Percentiles rank a stretch among this genome's conserved stretches.
phyloP scores from a whole-genome alignment of 2,888 invertebrate species.

The Strigamia maritima region DNA sequence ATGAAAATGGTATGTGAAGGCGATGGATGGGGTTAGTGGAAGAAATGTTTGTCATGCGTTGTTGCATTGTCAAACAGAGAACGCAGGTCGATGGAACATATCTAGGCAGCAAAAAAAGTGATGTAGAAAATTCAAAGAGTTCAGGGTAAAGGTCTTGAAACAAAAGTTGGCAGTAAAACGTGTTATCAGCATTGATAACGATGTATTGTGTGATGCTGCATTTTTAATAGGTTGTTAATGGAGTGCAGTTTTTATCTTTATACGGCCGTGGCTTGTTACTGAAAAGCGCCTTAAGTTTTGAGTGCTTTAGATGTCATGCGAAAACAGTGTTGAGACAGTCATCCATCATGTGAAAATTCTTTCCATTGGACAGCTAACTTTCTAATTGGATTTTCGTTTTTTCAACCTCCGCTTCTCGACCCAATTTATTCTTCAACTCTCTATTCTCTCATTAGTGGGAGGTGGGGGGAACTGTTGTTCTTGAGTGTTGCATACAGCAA shows the following conservation, averaged over 20 bases:
- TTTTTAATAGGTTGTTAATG: slow-evolving; percentile 32
- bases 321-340: slow-evolving; percentile 23
- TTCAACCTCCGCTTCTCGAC: slow-evolving; percentile 20
- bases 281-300: slow-evolving; percentile 21
- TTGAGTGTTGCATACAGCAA: not conserved
- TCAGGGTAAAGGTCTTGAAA: slow-evolving; percentile 27
- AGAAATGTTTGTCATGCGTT: slow-evolving; percentile 20
- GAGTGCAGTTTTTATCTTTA: not conserved
- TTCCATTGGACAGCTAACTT: not conserved
- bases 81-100: slow-evolving; percentile 12
- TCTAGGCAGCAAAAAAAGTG: not conserved
- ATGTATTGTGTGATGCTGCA: slow-evolving; percentile 30
- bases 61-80: not conserved
- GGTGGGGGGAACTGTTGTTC: not conserved
- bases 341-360: slow-evolving; percentile 30
- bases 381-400: slow-evolving; percentile 37
- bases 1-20: not conserved
- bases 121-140: not conserved
- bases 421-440: slow-evolving; percentile 46
- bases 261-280: not conserved
- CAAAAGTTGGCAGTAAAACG: slow-evolving; percentile 26
- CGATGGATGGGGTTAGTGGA: not conserved
- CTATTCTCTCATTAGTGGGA: not conserved
- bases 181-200: slow-evolving; percentile 34
- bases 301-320: slow-evolving; percentile 10